Evolutionary conservation across 2,888 invertebrate genomes (phyloP), one percentile per base, ranked within the genome.

Genomic region (Seira musarum): DNA sequence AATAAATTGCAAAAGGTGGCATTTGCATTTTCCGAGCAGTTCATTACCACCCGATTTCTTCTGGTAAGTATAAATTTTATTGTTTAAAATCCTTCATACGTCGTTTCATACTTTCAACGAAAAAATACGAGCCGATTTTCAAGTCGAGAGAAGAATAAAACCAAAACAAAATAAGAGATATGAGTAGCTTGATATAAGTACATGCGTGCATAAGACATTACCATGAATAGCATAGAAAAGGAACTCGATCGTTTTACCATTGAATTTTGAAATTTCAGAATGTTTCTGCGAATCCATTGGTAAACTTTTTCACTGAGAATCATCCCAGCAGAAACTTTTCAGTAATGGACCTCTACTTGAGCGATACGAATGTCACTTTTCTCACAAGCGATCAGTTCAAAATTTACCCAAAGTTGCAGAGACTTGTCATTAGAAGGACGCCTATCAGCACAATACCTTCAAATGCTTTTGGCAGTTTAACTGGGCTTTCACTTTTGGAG

Each of bases 371-470:
- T 88, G 90, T 96, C 69, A 94, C 93, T 21, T 93, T 95, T 84
- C 92, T 96, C 66, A 95, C 95, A 0, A 94, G 94, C 85, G 94
- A 93, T 88, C 96, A 96, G 88, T 96, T 96, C 87, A 94, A 95
- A 87, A 93, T 94, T 46, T 96, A 95, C 87, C 94, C 95, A 21
- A 92, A 93, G 0, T 89, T 96, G 46, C 92, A 94, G 87, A 82
- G 86, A 25, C 94, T 93, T 87, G 91, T 96, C 75, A 93, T 93
- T 87, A 89, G 96, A 86, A 91, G 92, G 53, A 92, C 91, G 86
- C 96, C 96, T 89, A 94, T 96, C 84, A 92, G 93, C 17, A 91
- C 94, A 82, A 92, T 97, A 81, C 95, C 95, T 1, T 95, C 96
- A 0, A 94, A 95, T 57, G 95, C 96, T 70, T 96, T 97, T 88